Evolutionary conservation across 2,888 invertebrate species (phyloP), one percentile per base, ranked within the genome.

Genomic region (Alloplasta piceator): DNA sequence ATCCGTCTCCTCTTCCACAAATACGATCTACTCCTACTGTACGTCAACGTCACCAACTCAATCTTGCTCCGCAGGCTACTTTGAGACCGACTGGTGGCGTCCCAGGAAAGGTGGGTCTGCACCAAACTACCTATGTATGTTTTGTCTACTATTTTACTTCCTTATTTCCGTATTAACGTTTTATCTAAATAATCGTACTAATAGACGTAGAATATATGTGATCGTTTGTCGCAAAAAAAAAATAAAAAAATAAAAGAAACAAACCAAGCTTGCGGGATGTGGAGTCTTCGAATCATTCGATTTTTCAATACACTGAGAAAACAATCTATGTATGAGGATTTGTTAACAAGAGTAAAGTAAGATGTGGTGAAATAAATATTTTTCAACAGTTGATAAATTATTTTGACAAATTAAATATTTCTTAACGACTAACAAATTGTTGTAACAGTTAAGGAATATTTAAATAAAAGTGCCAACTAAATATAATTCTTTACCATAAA

Each of bases 1-100:
- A 94, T 94, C 94, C 93, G 93, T 93, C 92, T 94, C 94, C 93
- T 93, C 93, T 95, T 97, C 97, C 95, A 96, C 96, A 90, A 90
- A 92, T 91, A 91, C 92, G 88, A 92, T 92, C 91, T 90, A 88
- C 91, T 91, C 91, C 87, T 92, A 89, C 90, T 92, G 90, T 91
- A 91, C 91, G 87, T 91, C 92, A 91, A 88, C 92, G 90, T 90
- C 91, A 92, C 91, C 92, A 92, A 91, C 92, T 92, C 91, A 92
- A 91, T 92, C 90, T 92, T 92, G 92, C 92, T 96, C 97, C 96
- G 96, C 97, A 98, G 97, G 97, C 96, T 98, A 97, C 96, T 97
- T 97, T 96, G 98, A 98, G 96, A 92, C 91, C 90, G 97, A 98
- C 95, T 98, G 98, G 98, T 98, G 97, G 97, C 96, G 97, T 95